Conservation (phyloP, 2,888 invertebrate genomes). For the Tetragonula carbonaria region DNA sequence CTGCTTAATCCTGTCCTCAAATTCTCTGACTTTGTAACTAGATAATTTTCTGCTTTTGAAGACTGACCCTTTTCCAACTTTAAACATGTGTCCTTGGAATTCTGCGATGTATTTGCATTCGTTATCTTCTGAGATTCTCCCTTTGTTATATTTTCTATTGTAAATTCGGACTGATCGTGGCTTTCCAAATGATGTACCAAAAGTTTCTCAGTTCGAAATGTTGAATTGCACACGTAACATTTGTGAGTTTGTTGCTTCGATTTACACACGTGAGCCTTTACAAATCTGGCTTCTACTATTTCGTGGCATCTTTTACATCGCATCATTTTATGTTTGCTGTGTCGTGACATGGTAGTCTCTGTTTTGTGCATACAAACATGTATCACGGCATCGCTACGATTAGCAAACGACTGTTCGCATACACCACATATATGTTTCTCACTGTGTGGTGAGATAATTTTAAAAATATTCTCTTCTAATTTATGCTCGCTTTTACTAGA, state of each 20-base stretch:
- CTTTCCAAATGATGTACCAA: constrained; percentile 69
- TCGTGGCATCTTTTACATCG: constrained; percentile 81
- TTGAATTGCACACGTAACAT: constrained; percentile 73
- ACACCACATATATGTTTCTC: constrained; percentile 76
- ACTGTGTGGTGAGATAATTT: neutral
- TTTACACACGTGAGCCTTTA: constrained; percentile 78
- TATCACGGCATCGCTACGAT: constrained; percentile 72
- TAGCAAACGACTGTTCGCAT: constrained; percentile 73
- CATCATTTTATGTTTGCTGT: constrained; percentile 78
- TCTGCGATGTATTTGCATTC: neutral
- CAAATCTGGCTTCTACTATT: constrained; percentile 79
- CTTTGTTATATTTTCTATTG: constrained; percentile 60
- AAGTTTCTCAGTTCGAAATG: constrained; percentile 71
- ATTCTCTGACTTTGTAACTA: neutral
- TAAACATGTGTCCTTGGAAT: neutral
- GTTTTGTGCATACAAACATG: constrained; percentile 75
- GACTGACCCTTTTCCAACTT: constrained; percentile 11
- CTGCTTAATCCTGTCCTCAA: neutral
- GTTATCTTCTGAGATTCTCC: constrained; percentile 36
- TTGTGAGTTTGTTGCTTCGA: constrained; percentile 67
- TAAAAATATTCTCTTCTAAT: constrained; percentile 20
- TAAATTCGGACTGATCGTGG: constrained; percentile 72
- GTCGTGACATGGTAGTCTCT: constrained; percentile 27
- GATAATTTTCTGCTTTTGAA: constrained; percentile 23
- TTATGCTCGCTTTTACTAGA: constrained; percentile 19